phyloP scores from a whole-genome alignment of 2,797 vertebrate species.

The Siniperca undulata region DNA sequence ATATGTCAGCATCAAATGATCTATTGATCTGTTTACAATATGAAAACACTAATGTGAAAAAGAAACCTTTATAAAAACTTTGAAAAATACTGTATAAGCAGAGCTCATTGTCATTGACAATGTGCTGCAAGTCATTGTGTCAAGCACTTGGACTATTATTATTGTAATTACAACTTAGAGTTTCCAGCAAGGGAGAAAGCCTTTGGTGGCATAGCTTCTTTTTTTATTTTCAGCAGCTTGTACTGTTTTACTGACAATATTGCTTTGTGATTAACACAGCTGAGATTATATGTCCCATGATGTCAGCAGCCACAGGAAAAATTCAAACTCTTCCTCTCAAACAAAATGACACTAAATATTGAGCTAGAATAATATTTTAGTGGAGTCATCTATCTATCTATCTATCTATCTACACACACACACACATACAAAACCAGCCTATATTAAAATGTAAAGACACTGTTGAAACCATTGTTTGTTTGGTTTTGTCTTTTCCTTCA shows the following conservation, averaged over 20 bases:
- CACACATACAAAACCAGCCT: no score
- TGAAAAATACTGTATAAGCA: not conserved
- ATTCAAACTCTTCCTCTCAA: constrained; percentile 3
- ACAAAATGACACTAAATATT: not conserved
- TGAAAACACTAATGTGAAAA: not conserved
- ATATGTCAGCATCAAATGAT: not conserved
- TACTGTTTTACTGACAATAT: not conserved
- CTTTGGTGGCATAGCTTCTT: not conserved
- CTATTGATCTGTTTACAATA: not conserved
- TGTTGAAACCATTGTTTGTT: no score
- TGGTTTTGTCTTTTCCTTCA: not conserved
- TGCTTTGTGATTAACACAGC: constrained; percentile 14
- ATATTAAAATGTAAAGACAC: not conserved
- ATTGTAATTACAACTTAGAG: constrained; percentile 14
- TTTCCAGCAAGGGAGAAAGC: not conserved
- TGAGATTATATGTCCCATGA: not conserved
- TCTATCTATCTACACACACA: no score
- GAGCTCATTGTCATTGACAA: not conserved
- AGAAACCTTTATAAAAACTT: not conserved
- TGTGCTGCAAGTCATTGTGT: not conserved
- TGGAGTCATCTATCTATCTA: not conserved
- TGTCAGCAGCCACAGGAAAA: not conserved
- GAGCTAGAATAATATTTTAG: not conserved
- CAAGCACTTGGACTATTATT: constrained; percentile 19
- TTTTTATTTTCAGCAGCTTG: constrained; percentile 14